A percentile compares a stretch with the other conserved stretches of the same genome.
Evolutionary conservation across 2,113 vertebrate species (phyloP).

Genomic region (Hippocampus barbouri): DNA sequence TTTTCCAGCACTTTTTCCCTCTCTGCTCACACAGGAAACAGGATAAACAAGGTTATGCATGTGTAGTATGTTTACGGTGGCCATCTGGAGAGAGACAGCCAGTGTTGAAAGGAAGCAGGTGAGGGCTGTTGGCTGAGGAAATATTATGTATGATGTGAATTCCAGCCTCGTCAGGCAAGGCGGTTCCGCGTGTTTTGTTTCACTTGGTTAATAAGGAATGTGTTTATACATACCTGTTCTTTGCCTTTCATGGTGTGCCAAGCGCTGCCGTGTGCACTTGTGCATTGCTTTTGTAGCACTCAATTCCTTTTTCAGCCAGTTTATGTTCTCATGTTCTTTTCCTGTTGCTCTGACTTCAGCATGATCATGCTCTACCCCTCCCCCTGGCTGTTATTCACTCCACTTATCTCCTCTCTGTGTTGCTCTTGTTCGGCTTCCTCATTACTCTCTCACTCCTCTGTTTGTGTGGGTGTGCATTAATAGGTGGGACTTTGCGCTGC

Average conservation of each 20-base stretch:
- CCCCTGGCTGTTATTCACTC: constrained; percentile 44
- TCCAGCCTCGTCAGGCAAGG: constrained; percentile 16
- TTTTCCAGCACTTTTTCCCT: constrained; percentile 22
- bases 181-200: constrained; percentile 4
- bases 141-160: constrained; percentile 3
- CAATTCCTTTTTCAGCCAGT: constrained; percentile 42
- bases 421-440: constrained; percentile 49
- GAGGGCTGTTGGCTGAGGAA: constrained; percentile 40
- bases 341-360: constrained; percentile 59
- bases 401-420: constrained; percentile 46
- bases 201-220: constrained; percentile 7
- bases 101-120: constrained; percentile 38
- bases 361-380: constrained; percentile 51
- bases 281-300: constrained; percentile 13
- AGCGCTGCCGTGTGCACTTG: constrained; percentile 8
- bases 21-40: constrained; percentile 44
- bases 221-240: background rate
- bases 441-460: constrained; percentile 55
- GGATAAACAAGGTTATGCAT: constrained; percentile 56
- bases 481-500: constrained; percentile 63
- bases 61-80: constrained; percentile 39
- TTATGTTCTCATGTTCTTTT: constrained; percentile 48
- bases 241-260: constrained; percentile 5
- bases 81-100: constrained; percentile 23
- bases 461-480: constrained; percentile 70